A percentile compares a stretch with the other conserved stretches of the same genome.
Evolutionary conservation across 2,113 vertebrate species (phyloP).

Genomic region (Conger conger): DNA sequence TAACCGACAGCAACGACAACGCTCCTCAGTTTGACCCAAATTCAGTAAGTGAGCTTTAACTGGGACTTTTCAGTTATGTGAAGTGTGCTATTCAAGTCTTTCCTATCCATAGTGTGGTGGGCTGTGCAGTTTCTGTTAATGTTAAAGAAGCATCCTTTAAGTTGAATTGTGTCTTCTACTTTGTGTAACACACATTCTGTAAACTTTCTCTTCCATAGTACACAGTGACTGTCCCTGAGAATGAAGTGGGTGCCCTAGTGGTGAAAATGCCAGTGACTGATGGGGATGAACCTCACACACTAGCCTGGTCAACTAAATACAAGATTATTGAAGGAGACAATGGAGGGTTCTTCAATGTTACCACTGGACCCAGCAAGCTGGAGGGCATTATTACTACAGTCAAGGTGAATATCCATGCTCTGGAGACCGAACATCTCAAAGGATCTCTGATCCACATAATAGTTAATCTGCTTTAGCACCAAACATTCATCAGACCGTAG

Average conservation of each 20-base stretch:
- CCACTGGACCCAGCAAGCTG: constrained; percentile 62
- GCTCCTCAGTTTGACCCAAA: constrained; percentile 46
- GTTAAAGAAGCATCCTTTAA: not conserved
- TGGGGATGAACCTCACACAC: constrained; percentile 48
- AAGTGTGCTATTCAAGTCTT: not conserved
- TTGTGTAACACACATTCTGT: not conserved
- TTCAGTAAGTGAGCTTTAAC: not conserved
- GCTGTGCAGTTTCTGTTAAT: too few relatives aligned
- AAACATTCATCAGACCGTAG: not conserved
- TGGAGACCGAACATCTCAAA: not conserved
- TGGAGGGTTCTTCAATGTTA: constrained; percentile 41
- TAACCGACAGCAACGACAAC: constrained; percentile 80
- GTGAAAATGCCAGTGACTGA: constrained; percentile 63
- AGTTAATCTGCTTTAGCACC: not conserved
- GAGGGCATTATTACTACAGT: constrained; percentile 66
- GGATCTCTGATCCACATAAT: not conserved
- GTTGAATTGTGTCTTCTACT: not conserved
- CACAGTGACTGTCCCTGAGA: constrained; percentile 55
- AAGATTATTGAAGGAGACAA: constrained; percentile 60
- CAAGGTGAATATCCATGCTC: constrained; percentile 59
- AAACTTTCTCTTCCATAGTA: constrained; percentile 56
- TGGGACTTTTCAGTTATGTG: not conserved
- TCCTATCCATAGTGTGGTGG: too few relatives aligned
- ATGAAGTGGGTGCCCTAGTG: constrained; percentile 37
- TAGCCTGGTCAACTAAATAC: constrained; percentile 63